A percentile compares a stretch with the other conserved stretches of the same genome.
These are phyloP conservation scores for Acleris cristana DNA, from an alignment of 2,888 invertebrate genomes.

Conservation along the genomic window DNA sequence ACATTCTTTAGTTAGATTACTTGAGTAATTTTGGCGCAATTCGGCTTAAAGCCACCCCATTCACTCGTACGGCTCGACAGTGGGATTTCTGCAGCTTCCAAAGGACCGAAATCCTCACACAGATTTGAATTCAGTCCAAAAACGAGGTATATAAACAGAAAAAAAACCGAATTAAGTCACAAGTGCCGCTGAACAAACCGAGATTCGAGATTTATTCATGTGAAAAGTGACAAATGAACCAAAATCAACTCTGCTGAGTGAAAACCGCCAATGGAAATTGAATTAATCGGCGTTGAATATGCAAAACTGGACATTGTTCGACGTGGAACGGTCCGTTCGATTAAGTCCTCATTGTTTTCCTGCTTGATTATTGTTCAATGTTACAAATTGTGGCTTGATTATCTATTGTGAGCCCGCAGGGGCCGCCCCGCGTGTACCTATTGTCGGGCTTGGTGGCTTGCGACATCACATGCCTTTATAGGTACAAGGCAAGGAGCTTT, in stretches of 20 bases:
- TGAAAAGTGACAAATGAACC: constrained; percentile 75
- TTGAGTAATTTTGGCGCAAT: constrained; percentile 2
- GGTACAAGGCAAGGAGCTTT: constrained; percentile 23
- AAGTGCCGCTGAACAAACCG: constrained; percentile 39
- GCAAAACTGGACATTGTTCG: constrained; percentile 69
- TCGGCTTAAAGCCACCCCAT: constrained; percentile 13
- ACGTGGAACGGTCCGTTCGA: constrained; percentile 53
- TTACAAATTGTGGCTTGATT: constrained; percentile 47
- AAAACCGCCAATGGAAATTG: constrained; percentile 72
- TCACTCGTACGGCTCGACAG: not conserved
- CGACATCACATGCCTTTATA: constrained; percentile 13
- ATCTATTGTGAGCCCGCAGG: constrained; percentile 37
- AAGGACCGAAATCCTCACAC: constrained; percentile 5
- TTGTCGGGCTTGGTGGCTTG: constrained; percentile 18
- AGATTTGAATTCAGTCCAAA: constrained; percentile 2
- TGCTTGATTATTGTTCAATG: constrained; percentile 56
- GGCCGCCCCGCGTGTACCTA: constrained; percentile 14
- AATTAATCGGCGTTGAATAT: constrained; percentile 78
- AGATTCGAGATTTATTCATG: constrained; percentile 56
- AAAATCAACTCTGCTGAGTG: constrained; percentile 70
- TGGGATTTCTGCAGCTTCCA: not conserved
- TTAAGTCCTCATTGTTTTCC: constrained; percentile 64
- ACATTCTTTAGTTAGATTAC: not conserved
- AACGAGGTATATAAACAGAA: constrained; percentile 3
- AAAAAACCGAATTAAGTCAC: constrained; percentile 30